Percentiles rank a stretch among this genome's conserved stretches.
Evolutionary conservation across 1,140 invertebrate species (phyloP).

Genomic region (Leptinotarsa defecta): DNA sequence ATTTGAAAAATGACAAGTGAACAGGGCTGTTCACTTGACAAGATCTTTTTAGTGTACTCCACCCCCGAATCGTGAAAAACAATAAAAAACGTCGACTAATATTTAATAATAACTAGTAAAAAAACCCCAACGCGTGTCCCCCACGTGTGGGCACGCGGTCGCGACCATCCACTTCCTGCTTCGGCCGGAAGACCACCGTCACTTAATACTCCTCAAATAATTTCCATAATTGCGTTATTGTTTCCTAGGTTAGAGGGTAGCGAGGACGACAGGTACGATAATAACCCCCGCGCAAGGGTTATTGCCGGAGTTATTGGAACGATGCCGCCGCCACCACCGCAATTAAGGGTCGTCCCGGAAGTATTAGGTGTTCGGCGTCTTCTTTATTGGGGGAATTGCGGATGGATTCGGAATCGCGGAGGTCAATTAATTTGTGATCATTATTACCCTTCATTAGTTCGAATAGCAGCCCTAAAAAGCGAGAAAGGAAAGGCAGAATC

Average conservation of each 20-base stretch:
- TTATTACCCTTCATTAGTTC: background rate
- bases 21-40: no score
- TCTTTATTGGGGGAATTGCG: background rate
- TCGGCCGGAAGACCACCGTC: constrained; percentile 42
- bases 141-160: constrained; percentile 43
- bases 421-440: background rate
- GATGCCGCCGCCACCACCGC: constrained; percentile 12
- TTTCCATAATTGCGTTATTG: constrained; percentile 48
- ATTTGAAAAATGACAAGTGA: no score
- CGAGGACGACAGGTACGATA: constrained; percentile 15
- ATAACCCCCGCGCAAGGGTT: constrained; percentile 18
- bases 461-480: no score
- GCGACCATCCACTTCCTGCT: constrained; percentile 44
- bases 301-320: constrained; percentile 16
- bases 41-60: background rate
- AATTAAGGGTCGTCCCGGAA: constrained; percentile 15
- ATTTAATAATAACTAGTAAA: constrained; percentile 10
- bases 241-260: constrained; percentile 35
- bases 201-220: constrained; percentile 48
- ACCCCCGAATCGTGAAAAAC: background rate
- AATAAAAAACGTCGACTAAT: background rate
- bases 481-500: no score
- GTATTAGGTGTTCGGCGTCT: constrained; percentile 1
- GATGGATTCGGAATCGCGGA: background rate
- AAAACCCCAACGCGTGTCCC: constrained; percentile 27